A percentile compares a stretch with the other conserved stretches of the same genome.
These are phyloP conservation scores for Nemotelus nigrinus DNA, from an alignment of 2,888 invertebrate species.

Conservation along the genomic window DNA sequence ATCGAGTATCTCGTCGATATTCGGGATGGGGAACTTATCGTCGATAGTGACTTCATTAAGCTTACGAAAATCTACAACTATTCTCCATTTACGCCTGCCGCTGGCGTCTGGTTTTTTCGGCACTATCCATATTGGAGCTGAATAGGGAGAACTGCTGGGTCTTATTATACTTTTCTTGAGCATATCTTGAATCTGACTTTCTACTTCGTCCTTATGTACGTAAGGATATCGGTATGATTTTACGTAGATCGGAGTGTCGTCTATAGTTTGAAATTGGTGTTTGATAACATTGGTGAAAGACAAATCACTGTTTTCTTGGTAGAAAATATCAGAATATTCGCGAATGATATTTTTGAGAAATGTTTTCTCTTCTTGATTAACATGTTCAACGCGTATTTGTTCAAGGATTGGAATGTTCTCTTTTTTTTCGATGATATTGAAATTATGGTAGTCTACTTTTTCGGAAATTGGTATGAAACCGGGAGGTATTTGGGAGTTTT, in stretches of 20 bases:
- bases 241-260: conserved; percentile 11
- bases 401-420: too few species aligned
- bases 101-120: conserved; percentile 31
- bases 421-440: too few species aligned
- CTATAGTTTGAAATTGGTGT: conserved; percentile 48
- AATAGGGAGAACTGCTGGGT: conserved; percentile 51
- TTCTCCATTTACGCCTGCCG: too few species aligned
- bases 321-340: conserved; percentile 11
- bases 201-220: conserved; percentile 37
- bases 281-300: conserved; percentile 50
- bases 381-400: too few species aligned
- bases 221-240: conserved; percentile 23
- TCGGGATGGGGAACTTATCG: too few species aligned
- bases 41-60: too few species aligned
- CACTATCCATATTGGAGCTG: conserved; percentile 49
- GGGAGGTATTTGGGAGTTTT: too few species aligned
- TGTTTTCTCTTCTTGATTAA: too few species aligned
- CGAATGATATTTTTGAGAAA: neutral
- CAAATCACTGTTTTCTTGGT: conserved; percentile 21
- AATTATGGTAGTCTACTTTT: too few species aligned
- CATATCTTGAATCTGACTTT: conserved; percentile 47
- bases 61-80: too few species aligned
- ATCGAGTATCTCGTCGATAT: too few species aligned
- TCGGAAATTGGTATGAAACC: too few species aligned
- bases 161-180: conserved; percentile 51